phyloP scores from a whole-genome alignment of 2,888 invertebrate genomes.

The Dinocampus coccinellae region DNA sequence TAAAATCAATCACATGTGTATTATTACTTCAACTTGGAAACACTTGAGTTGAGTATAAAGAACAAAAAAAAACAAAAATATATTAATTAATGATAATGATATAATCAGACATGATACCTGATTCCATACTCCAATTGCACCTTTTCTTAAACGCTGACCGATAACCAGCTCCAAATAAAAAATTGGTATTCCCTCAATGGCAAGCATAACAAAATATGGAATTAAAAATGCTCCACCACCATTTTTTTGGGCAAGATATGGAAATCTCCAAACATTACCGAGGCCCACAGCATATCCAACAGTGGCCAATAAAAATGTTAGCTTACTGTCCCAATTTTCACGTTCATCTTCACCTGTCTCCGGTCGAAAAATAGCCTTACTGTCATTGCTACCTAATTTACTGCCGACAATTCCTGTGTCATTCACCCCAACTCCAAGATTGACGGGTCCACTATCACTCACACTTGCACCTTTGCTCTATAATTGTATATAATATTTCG shows the following conservation, averaged over 20 bases:
- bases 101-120: constrained; percentile 72
- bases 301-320: constrained; percentile 93
- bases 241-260: constrained; percentile 94
- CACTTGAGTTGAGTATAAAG: too few relatives aligned
- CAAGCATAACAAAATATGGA: constrained; percentile 95
- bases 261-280: constrained; percentile 96
- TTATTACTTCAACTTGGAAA: too few relatives aligned
- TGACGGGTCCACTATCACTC: constrained; percentile 40
- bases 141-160: constrained; percentile 92
- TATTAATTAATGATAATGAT: background rate
- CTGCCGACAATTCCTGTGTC: constrained; percentile 63
- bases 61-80: background rate
- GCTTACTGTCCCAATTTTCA: constrained; percentile 93
- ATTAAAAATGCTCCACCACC: constrained; percentile 97
- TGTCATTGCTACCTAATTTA: constrained; percentile 77
- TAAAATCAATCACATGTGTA: background rate
- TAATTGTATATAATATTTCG: constrained; percentile 4
- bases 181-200: constrained; percentile 94
- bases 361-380: constrained; percentile 76
- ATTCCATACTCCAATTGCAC: constrained; percentile 96
- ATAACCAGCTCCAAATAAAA: constrained; percentile 96
- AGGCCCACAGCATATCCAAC: constrained; percentile 95
- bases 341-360: constrained; percentile 81
- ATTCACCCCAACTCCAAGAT: constrained; percentile 26
- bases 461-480: constrained; percentile 54